These are phyloP conservation scores for Harpalus rubripes DNA, from an alignment of 2,888 invertebrate species.

Conservation along the genomic window DNA sequence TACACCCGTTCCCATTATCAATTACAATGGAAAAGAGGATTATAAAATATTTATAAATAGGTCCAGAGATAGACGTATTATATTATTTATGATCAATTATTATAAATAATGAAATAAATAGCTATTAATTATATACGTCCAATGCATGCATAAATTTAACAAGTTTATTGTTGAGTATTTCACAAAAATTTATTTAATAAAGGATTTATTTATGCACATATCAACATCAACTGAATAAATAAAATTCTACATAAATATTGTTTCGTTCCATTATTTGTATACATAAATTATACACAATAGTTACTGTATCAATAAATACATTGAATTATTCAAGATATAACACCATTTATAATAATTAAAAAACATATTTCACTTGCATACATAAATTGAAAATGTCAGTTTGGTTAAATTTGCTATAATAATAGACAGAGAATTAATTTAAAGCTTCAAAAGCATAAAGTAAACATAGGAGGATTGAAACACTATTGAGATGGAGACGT, in stretches of 20 bases:
- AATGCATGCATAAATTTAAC: neutral
- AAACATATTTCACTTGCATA: neutral
- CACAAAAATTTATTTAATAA: conserved; percentile 20
- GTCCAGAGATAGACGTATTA: neutral
- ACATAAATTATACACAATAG: conserved; percentile 24
- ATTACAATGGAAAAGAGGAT: neutral
- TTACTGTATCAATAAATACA: conserved; percentile 26
- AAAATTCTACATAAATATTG: conserved; percentile 17
- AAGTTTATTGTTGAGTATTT: neutral
- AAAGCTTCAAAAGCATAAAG: neutral
- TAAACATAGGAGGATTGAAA: neutral
- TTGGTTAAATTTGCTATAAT: conserved; percentile 15
- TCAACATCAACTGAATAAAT: neutral
- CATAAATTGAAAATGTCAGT: conserved; percentile 12
- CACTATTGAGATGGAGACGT: conserved; percentile 9
- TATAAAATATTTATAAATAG: neutral
- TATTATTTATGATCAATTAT: neutral
- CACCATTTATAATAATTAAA: conserved; percentile 18
- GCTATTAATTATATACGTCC: neutral
- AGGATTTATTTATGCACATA: conserved; percentile 27
- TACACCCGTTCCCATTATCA: neutral
- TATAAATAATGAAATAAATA: neutral
- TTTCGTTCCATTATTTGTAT: conserved; percentile 11
- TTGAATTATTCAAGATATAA: conserved; percentile 25
- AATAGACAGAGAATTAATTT: neutral